Evolutionary conservation across 1,140 invertebrate genomes (phyloP), one percentile per base, ranked within the genome.

Genomic region (Magallana angulata): DNA sequence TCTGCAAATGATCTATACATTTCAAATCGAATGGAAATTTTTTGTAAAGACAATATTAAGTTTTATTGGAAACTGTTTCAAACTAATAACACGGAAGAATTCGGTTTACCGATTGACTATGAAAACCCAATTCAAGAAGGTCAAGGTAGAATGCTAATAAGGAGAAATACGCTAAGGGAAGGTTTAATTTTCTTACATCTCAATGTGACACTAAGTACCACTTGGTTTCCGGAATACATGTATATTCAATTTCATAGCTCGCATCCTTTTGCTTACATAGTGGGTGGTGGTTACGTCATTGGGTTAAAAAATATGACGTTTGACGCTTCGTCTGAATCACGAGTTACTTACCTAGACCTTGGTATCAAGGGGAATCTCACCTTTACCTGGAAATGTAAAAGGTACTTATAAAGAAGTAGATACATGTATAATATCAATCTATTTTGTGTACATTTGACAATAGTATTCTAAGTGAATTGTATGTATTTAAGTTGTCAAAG

Each of bases 251-350:
- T 76, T 24, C 36, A 30, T 9, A 76, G 9, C 12, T 36, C 68
- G 8, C 24, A 30, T 30, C 68, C 68, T 76, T 76, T 30, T 76
- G 68, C 68, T 11, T 76, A 76, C 68, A 76, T 76, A 18, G 24
- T 18, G 24, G 68, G 68, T 36, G 68, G 68, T 9, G 8, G 30
- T 30, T 76, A 76, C 14, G 30, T 36, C 7, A 76, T 36, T 30
- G 24, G 68, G 3, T 11, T 30, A 30, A 30, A 24, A 0, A 11
- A 76, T 36, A 12, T 36, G 11, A 30, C 7, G 14, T 76, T 76
- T 2, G 68, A 76, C 14, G 30, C 68, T 3, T 30, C 48, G 7
- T 30, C 68, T 8, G 68, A 76, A 76, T 76, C 68, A 30, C 30
- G 36, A 30, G 0, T 36, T 6, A 24, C 68, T 4, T 30, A 36